Conservation (phyloP, 2,888 invertebrate species). For the Melieria crassipennis region DNA sequence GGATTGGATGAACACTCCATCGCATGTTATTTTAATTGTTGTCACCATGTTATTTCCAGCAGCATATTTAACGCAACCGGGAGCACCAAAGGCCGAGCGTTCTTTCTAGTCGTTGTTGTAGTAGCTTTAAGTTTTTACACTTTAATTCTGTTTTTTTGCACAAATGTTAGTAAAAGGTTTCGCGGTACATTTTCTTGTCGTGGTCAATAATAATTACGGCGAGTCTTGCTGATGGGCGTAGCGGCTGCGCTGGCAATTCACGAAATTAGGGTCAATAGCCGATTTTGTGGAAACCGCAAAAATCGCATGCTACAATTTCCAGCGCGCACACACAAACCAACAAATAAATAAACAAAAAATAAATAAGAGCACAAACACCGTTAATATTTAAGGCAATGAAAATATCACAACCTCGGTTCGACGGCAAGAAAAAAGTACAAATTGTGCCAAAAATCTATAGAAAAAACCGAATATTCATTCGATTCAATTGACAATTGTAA, state of each 20-base stretch:
- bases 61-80: constrained; percentile 24
- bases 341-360: too few species aligned
- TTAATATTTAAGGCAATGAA: too few species aligned
- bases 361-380: too few species aligned
- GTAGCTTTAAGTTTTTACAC: too few species aligned
- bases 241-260: not conserved
- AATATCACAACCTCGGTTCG: not conserved
- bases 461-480: not conserved
- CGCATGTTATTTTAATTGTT: constrained; percentile 66
- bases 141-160: not conserved
- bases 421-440: not conserved
- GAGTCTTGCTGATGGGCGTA: too few species aligned
- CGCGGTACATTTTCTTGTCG: constrained; percentile 6
- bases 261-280: constrained; percentile 21
- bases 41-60: constrained; percentile 60
- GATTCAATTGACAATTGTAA: not conserved
- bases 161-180: constrained; percentile 2
- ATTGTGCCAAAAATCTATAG: constrained; percentile 7
- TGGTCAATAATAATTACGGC: constrained; percentile 1
- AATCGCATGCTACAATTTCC: not conserved
- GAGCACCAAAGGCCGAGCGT: too few species aligned
- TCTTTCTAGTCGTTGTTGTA: too few species aligned
- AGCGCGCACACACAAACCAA: not conserved
- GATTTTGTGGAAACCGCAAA: constrained; percentile 19
- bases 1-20: constrained; percentile 65